Conservation (phyloP, 2,113 vertebrate species). For the Amblyornis subalaris region DNA sequence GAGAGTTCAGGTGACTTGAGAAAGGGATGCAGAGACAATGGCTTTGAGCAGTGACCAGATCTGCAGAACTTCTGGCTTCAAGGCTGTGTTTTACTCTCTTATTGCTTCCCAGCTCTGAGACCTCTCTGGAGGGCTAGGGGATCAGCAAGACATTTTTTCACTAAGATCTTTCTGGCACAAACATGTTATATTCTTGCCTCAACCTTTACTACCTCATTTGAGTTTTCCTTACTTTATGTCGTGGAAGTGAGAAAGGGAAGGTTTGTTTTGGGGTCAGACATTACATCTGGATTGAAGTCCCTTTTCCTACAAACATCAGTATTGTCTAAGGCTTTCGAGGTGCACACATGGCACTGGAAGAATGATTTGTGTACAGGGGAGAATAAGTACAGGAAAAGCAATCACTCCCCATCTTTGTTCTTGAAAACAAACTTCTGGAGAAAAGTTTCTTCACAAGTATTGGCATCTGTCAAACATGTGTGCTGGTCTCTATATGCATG, state of each 20-base stretch:
- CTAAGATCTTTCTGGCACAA: neutral
- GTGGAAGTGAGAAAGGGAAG: neutral
- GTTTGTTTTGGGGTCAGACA: neutral
- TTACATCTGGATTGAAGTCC: neutral
- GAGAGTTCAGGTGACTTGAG: neutral
- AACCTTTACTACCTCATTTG: neutral
- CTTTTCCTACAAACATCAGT: neutral
- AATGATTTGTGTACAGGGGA: neutral
- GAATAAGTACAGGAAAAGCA: neutral
- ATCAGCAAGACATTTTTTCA: neutral
- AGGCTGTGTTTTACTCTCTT: neutral
- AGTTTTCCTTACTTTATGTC: neutral
- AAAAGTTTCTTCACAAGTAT: neutral
- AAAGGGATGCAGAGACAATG: neutral
- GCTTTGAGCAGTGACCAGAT: neutral
- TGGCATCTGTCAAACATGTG: neutral
- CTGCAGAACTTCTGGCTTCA: neutral
- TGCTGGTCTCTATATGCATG: neutral
- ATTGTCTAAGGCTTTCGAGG: neutral
- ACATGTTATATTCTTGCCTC: neutral
- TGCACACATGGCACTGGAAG: neutral
- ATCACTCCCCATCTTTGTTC: neutral
- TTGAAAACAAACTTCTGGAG: neutral
- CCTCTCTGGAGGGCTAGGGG: neutral
- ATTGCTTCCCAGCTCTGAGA: neutral